Evolutionary conservation across 2,888 invertebrate species (phyloP).

Genomic region (Pecten maximus): DNA sequence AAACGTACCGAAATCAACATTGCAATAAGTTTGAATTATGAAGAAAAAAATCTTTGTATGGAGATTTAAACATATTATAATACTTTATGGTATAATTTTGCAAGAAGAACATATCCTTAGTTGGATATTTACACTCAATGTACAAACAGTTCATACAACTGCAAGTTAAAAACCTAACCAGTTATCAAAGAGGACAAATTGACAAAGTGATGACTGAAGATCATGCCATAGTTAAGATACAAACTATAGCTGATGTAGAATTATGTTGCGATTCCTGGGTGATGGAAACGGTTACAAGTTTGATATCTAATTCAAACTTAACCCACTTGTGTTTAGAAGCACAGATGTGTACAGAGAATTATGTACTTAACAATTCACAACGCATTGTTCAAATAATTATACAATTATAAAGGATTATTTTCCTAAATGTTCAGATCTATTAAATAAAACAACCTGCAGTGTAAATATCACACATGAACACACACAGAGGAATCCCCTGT

Average conservation of each 20-base stretch:
- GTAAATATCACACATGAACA: background rate
- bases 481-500: too few relatives aligned
- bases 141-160: background rate
- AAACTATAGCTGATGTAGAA: background rate
- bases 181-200: background rate
- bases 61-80: background rate
- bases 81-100: background rate
- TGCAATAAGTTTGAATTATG: background rate
- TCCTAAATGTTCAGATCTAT: slow-evolving; percentile 1
- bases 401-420: background rate
- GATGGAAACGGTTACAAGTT: background rate
- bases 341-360: too few relatives aligned
- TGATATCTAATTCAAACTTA: too few relatives aligned
- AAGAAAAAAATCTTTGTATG: background rate
- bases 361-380: background rate
- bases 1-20: background rate
- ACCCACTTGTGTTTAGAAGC: too few relatives aligned
- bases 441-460: background rate
- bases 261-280: background rate
- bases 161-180: background rate
- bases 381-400: background rate
- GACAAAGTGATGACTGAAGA: background rate
- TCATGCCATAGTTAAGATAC: background rate
- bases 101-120: background rate
- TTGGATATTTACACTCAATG: background rate